These are phyloP conservation scores for Xenus cinereus DNA, from an alignment of 2,113 vertebrate species.

Conservation along the genomic window DNA sequence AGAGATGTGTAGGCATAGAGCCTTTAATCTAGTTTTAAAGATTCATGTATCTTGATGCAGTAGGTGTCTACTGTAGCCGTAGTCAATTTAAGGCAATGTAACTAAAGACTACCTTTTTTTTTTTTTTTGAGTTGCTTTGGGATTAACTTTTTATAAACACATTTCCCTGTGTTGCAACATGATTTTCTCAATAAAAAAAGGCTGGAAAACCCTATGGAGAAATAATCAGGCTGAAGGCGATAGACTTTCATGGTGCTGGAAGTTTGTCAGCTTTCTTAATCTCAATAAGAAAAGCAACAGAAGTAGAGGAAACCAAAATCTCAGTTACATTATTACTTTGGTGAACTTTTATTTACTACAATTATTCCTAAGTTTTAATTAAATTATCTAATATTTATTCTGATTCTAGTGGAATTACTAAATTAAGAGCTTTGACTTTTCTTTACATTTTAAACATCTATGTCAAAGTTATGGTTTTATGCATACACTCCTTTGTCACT, in stretches of 20 bases:
- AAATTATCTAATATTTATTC: background rate
- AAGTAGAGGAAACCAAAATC: background rate
- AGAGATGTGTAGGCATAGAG: no score
- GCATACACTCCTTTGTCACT: background rate
- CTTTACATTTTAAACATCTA: background rate
- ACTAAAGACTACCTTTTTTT: background rate
- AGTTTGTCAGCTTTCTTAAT: background rate
- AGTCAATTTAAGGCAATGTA: background rate
- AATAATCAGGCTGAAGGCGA: background rate
- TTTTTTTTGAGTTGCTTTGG: background rate
- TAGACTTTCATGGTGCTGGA: background rate
- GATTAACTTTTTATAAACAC: background rate
- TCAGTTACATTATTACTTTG: background rate
- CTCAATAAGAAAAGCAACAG: background rate
- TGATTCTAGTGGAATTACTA: background rate
- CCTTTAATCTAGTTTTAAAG: background rate
- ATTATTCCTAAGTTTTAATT: background rate
- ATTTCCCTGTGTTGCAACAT: background rate
- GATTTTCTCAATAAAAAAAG: background rate
- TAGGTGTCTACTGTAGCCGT: background rate
- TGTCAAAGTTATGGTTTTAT: background rate
- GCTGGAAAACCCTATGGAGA: background rate
- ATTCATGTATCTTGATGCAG: background rate
- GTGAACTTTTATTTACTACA: background rate
- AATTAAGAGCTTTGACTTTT: background rate